phyloP scores from a whole-genome alignment of 2,113 vertebrate genomes.

The Cyprinus carpio region DNA sequence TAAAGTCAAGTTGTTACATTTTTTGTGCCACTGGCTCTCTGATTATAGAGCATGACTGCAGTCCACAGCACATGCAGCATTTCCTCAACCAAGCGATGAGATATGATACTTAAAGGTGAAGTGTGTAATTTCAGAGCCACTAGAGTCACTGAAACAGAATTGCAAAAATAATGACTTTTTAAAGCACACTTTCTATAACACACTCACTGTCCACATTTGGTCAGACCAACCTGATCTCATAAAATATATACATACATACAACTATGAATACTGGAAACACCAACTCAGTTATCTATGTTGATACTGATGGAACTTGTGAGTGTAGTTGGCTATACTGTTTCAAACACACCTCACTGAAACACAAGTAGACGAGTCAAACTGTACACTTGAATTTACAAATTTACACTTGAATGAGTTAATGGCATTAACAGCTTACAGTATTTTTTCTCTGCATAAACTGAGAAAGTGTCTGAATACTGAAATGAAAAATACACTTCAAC shows the following conservation, averaged over 20 bases:
- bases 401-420: background rate
- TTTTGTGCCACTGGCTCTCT: background rate
- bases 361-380: background rate
- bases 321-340: too few species aligned
- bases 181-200: background rate
- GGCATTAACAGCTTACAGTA: background rate
- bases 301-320: too few species aligned
- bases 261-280: too few species aligned
- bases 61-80: background rate
- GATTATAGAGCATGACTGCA: slow-evolving; percentile 1
- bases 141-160: background rate
- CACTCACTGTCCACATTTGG: background rate
- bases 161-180: background rate
- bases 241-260: background rate
- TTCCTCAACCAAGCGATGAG: background rate
- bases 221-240: background rate
- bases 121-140: slow-evolving; percentile 7
- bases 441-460: background rate
- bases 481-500: background rate
- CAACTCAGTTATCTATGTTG: too few species aligned
- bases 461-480: background rate
- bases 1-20: slow-evolving; percentile 4
- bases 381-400: too few species aligned
- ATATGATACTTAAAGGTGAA: slow-evolving; percentile 8
- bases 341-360: background rate